These are phyloP conservation scores for Indicator indicator DNA, from an alignment of 2,113 vertebrate species.

Conservation along the genomic window DNA sequence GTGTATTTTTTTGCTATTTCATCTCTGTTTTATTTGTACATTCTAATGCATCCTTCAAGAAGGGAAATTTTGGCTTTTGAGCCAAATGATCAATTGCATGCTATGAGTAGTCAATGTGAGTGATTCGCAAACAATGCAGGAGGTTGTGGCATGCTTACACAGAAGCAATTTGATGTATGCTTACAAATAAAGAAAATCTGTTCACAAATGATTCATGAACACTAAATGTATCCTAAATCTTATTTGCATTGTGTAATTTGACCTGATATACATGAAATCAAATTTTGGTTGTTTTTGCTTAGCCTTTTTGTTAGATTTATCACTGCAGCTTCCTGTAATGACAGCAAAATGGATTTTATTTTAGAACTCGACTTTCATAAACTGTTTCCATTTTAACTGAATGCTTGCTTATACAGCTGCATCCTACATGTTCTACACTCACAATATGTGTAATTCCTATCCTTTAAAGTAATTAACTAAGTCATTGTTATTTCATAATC, in stretches of 20 bases:
- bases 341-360: constrained; percentile 1
- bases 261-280: neutral
- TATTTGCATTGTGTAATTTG: neutral
- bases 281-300: neutral
- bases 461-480: neutral
- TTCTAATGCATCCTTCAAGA: neutral
- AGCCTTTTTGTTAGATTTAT: neutral
- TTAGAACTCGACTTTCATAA: neutral
- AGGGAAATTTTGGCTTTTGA: neutral
- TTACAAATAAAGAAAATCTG: neutral
- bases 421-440: neutral
- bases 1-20: neutral
- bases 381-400: neutral
- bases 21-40: neutral
- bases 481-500: neutral
- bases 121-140: neutral
- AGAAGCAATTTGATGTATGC: neutral
- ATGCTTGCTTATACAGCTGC: neutral
- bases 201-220: neutral
- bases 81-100: neutral
- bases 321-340: neutral
- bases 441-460: neutral
- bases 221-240: neutral
- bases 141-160: neutral
- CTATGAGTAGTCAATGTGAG: neutral